Conservation (phyloP, 2,113 vertebrate species). For the Phalacrocorax aristotelis region DNA sequence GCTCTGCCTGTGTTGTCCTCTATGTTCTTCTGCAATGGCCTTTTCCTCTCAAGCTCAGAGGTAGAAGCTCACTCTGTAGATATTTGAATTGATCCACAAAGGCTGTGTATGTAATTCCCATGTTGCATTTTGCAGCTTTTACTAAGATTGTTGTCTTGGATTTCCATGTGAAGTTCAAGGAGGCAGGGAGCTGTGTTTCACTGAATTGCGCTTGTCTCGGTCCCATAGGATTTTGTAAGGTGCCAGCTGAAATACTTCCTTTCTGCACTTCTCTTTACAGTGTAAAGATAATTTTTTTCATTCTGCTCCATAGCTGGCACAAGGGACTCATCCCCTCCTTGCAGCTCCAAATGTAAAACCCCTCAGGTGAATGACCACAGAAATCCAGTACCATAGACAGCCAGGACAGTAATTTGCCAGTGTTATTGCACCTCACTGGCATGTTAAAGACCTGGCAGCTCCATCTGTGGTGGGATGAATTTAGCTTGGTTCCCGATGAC, state of each 20-base stretch:
- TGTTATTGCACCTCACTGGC: not conserved
- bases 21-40: not conserved
- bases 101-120: not conserved
- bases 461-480: not conserved
- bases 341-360: not conserved
- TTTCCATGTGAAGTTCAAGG: not conserved
- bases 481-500: not conserved
- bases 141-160: not conserved
- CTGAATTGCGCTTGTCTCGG: not conserved
- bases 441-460: not conserved
- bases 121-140: not conserved
- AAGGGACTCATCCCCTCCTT: not conserved
- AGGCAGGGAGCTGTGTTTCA: not conserved
- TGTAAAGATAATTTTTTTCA: not conserved
- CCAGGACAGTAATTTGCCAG: not conserved
- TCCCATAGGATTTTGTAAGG: not conserved
- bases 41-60: not conserved
- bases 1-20: not conserved
- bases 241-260: not conserved
- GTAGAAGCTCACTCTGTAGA: not conserved
- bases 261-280: not conserved
- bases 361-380: not conserved
- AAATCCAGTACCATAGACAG: not conserved
- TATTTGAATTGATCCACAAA: not conserved
- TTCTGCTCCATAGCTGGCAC: not conserved